A percentile compares a stretch with the other conserved stretches of the same genome.
These are phyloP conservation scores for Spilogale gracilis DNA, from an alignment of 2,113 vertebrate genomes.

Conservation along the genomic window DNA sequence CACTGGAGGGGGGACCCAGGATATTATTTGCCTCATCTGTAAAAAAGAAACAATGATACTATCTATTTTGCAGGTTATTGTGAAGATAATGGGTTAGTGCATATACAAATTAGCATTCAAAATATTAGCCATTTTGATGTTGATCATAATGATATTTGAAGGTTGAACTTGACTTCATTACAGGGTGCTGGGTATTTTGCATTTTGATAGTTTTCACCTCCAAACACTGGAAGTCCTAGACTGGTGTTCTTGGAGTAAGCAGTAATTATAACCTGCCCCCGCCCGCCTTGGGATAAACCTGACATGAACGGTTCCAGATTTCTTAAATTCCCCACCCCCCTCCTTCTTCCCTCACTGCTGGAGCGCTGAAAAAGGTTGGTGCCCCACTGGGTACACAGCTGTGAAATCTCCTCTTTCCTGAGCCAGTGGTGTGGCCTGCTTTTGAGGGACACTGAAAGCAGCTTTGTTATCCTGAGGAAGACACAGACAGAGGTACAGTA, in stretches of 20 bases:
- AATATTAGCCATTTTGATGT: not conserved
- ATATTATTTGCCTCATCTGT: not conserved
- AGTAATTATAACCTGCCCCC: not conserved
- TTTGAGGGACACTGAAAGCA: not conserved
- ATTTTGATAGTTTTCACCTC: constrained; percentile 36
- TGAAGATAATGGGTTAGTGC: not conserved
- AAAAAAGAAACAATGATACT: not conserved
- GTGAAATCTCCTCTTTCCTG: not conserved
- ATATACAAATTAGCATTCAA: not conserved
- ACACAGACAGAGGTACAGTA: not conserved
- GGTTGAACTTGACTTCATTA: not conserved
- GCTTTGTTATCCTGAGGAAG: constrained; percentile 11
- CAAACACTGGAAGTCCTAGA: not conserved
- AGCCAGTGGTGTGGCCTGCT: not conserved
- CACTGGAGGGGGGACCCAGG: not conserved
- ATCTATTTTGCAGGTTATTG: not conserved
- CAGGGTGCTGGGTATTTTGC: not conserved
- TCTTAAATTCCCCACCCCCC: not conserved
- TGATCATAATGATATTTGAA: not conserved
- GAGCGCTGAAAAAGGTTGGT: not conserved
- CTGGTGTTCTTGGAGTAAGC: not conserved
- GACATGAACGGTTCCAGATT: not conserved
- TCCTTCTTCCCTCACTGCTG: not conserved
- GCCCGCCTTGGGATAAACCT: not conserved
- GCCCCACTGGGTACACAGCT: not conserved